Percentiles rank a stretch among this genome's conserved stretches.
phyloP scores from a whole-genome alignment of 2,888 invertebrate species.

The Drosophila picticornis region DNA sequence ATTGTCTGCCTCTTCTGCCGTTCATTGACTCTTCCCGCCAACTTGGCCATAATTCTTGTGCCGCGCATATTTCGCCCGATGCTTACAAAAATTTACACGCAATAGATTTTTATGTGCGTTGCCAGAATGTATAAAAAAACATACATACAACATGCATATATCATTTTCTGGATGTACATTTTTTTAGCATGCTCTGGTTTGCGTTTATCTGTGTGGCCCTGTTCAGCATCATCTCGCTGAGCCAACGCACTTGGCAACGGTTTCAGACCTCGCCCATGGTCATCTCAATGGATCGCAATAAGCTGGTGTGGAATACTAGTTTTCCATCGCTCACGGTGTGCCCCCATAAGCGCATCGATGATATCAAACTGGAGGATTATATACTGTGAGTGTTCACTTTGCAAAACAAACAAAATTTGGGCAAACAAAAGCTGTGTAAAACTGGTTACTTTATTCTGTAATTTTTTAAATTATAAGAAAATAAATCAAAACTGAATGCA shows the following conservation, averaged over 20 bases:
- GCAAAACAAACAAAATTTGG: background rate
- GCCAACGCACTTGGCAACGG: constrained; percentile 88
- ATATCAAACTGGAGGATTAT: constrained; percentile 86
- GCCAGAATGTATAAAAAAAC: constrained; percentile 49
- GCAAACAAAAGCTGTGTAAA: background rate
- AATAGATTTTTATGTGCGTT: constrained; percentile 80
- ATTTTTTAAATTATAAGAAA: background rate
- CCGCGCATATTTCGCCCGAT: constrained; percentile 55
- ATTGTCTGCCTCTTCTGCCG: constrained; percentile 34
- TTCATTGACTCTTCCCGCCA: constrained; percentile 62
- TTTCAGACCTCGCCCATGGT: constrained; percentile 90
- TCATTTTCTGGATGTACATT: constrained; percentile 40
- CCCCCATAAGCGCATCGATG: constrained; percentile 87
- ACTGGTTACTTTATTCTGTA: background rate
- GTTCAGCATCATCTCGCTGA: constrained; percentile 87
- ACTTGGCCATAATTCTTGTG: constrained; percentile 68
- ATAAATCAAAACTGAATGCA: background rate
- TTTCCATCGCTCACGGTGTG: constrained; percentile 90
- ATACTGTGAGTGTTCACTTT: constrained; percentile 85
- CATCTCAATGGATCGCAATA: constrained; percentile 90
- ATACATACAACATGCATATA: constrained; percentile 45
- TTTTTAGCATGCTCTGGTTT: constrained; percentile 87
- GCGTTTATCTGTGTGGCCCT: constrained; percentile 86
- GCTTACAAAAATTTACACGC: constrained; percentile 77
- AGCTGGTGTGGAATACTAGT: constrained; percentile 90